Evolutionary conservation across 2,797 vertebrate species (phyloP).

Genomic region (Alcedo quadribrachys): DNA sequence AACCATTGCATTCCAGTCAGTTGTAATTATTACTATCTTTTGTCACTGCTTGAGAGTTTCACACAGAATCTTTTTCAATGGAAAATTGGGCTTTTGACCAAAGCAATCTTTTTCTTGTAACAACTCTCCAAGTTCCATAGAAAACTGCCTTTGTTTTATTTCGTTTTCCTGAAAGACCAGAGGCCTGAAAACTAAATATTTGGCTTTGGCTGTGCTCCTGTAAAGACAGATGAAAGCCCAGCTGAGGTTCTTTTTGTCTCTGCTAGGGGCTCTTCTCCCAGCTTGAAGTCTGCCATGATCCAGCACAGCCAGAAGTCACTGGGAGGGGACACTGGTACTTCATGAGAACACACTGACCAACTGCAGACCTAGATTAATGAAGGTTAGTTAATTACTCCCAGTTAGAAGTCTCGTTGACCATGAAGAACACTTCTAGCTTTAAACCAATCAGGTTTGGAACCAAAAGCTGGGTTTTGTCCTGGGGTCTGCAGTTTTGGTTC

Average conservation of each 20-base stretch:
- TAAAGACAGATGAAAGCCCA: not conserved
- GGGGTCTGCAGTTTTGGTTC: not conserved
- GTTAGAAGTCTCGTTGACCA: not conserved
- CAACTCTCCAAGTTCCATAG: not conserved
- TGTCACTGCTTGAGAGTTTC: not conserved
- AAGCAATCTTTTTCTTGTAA: not conserved
- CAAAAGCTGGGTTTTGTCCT: not conserved
- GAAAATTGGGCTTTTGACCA: not conserved
- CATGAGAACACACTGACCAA: not conserved
- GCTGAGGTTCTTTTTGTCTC: not conserved
- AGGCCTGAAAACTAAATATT: conserved; percentile 17
- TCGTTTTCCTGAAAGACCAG: conserved; percentile 9
- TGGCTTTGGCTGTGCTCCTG: conserved; percentile 5
- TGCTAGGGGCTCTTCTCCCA: not conserved
- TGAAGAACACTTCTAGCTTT: not conserved
- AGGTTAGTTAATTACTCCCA: not conserved
- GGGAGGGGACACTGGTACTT: not conserved
- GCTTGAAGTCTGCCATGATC: not conserved
- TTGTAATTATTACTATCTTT: not conserved
- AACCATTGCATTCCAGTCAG: not conserved
- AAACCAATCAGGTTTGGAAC: not conserved
- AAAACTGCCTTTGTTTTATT: conserved; percentile 30
- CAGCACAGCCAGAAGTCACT: not conserved
- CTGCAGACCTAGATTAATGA: not conserved
- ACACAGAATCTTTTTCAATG: not conserved